phyloP scores from a whole-genome alignment of 2,797 vertebrate species.

The Rhabdomys pumilio region DNA sequence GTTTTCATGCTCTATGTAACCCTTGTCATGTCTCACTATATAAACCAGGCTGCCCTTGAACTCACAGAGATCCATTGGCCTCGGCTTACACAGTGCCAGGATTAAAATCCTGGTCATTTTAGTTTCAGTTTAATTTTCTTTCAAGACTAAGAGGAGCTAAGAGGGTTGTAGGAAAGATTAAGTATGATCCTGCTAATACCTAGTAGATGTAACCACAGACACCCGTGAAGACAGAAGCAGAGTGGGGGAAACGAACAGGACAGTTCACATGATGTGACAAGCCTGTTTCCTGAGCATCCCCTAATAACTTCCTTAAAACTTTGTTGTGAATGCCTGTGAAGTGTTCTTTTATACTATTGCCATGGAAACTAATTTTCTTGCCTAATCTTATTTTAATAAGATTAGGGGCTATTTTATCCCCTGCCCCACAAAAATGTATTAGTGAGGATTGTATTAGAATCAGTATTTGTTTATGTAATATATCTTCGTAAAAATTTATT shows the following conservation, averaged over 20 bases:
- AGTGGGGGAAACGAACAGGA: neutral
- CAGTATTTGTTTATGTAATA: neutral
- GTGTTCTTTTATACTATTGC: constrained; percentile 33
- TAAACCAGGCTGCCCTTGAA: neutral
- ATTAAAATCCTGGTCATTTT: neutral
- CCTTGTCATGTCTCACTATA: neutral
- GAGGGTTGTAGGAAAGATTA: neutral
- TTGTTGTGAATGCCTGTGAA: neutral
- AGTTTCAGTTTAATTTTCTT: neutral
- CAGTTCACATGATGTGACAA: neutral
- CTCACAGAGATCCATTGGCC: neutral
- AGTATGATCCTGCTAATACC: neutral
- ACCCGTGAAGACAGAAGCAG: neutral
- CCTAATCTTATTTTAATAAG: constrained; percentile 13
- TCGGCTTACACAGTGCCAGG: neutral
- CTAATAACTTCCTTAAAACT: constrained; percentile 5
- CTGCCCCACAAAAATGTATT: neutral
- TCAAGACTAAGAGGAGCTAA: neutral
- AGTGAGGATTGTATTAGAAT: neutral
- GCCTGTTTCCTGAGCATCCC: neutral
- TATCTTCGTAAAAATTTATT: neutral
- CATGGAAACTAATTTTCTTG: constrained; percentile 33
- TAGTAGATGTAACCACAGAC: neutral
- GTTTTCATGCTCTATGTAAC: neutral
- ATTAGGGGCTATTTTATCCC: neutral